A percentile compares a stretch with the other conserved stretches of the same genome.
Evolutionary conservation across 2,888 invertebrate genomes (phyloP).

Genomic region (Hybos culiciformis): DNA sequence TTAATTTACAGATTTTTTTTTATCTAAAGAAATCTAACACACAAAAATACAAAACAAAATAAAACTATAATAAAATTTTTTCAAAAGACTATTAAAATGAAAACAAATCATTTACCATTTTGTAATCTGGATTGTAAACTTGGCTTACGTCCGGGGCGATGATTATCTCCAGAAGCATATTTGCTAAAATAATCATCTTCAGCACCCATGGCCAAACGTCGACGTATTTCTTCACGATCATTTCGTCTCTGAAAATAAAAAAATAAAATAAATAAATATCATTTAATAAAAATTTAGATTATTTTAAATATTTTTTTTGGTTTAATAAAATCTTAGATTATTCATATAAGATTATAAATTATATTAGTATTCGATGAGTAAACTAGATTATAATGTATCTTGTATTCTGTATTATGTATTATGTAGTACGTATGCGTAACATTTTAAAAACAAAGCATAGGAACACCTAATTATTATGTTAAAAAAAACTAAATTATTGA

Average conservation of each 20-base stretch:
- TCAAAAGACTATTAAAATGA: constrained; percentile 2
- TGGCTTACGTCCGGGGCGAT: constrained; percentile 67
- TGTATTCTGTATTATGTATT: too few species aligned
- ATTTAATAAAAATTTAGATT: constrained; percentile 1
- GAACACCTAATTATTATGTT: too few species aligned
- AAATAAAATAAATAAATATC: constrained; percentile 9
- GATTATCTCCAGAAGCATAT: constrained; percentile 38
- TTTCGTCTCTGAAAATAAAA: constrained; percentile 58
- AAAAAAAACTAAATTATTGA: too few species aligned
- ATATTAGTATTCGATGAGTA: too few species aligned
- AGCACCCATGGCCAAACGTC: constrained; percentile 72
- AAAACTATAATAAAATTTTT: neutral
- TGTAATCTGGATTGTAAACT: constrained; percentile 77
- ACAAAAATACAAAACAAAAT: too few species aligned
- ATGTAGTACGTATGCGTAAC: too few species aligned
- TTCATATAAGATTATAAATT: too few species aligned
- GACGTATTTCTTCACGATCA: constrained; percentile 84
- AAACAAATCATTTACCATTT: constrained; percentile 54
- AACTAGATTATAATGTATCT: too few species aligned
- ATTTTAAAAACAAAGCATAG: too few species aligned
- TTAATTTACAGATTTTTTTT: neutral
- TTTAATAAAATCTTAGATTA: neutral
- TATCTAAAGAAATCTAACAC: too few species aligned
- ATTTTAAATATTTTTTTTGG: constrained; percentile 10
- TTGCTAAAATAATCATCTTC: constrained; percentile 56